Conservation (phyloP, 37 sponge, comb jelly and placozoan species). For the Cliona cf. orientalis region DNA sequence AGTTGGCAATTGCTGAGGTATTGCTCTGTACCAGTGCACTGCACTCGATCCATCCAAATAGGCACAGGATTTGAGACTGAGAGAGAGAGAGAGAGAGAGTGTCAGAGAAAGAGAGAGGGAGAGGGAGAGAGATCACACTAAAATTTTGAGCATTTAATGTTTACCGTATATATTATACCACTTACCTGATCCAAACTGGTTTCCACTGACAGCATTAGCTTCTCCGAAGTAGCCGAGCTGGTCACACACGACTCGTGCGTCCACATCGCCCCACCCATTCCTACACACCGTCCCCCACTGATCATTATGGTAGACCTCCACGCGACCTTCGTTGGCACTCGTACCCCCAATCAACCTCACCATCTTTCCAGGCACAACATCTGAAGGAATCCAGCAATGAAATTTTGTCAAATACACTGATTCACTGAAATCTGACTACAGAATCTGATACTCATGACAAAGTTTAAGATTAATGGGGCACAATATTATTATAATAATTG, state of each 20-base stretch:
- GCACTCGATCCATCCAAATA: conserved; percentile 78
- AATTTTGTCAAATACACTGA: too few relatives aligned
- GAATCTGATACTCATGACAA: too few relatives aligned
- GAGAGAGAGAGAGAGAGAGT: neutral
- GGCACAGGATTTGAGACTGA: too few relatives aligned
- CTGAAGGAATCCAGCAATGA: too few relatives aligned
- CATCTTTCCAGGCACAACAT: too few relatives aligned
- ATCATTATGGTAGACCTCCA: neutral
- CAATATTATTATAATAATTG: too few relatives aligned
- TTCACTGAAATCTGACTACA: too few relatives aligned
- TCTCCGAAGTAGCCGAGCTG: conserved; percentile 68
- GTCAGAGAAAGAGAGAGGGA: conserved; percentile 16
- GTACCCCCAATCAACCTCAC: neutral
- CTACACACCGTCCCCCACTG: conserved; percentile 1
- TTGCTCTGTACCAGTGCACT: conserved; percentile 76
- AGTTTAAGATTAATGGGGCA: too few relatives aligned
- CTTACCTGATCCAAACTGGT: conserved; percentile 47
- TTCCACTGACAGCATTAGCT: neutral
- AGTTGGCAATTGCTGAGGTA: conserved; percentile 16
- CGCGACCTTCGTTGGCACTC: neutral
- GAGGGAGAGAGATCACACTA: conserved; percentile 13
- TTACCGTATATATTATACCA: too few relatives aligned
- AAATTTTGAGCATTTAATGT: too few relatives aligned
- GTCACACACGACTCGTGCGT: conserved; percentile 38
- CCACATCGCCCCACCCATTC: neutral